Conservation (phyloP, 2,113 vertebrate genomes). For the Semnopithecus entellus region DNA sequence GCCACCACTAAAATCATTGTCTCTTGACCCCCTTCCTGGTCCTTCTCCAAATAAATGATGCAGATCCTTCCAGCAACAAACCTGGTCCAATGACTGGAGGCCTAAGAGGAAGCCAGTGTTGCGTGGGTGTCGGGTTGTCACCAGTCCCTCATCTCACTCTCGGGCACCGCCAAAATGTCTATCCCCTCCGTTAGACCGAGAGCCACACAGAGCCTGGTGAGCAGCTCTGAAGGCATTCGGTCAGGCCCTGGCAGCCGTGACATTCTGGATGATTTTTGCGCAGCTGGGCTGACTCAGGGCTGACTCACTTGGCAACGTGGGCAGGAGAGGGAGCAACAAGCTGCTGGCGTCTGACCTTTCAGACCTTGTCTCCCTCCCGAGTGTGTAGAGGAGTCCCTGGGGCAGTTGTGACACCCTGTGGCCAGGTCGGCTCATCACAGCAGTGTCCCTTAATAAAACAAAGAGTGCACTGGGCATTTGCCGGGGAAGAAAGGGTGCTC, state of each 20-base stretch:
- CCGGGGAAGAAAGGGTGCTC: rapidly evolving
- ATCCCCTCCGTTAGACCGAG: neutral
- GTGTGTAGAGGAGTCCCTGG: neutral
- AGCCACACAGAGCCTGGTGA: neutral
- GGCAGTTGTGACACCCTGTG: conserved; percentile 63
- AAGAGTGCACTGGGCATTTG: rapidly evolving
- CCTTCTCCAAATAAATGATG: neutral
- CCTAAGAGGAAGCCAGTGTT: rapidly evolving
- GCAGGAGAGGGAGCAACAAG: neutral
- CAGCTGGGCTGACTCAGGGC: neutral
- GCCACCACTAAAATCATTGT: neutral
- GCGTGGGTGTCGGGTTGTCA: rapidly evolving
- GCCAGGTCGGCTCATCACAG: conserved; percentile 68
- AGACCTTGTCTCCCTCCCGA: neutral
- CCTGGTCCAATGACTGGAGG: no score
- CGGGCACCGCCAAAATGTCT: neutral
- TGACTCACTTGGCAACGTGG: rapidly evolving
- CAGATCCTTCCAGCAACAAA: neutral
- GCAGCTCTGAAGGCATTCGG: neutral
- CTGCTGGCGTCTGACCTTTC: neutral
- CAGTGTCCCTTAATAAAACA: conserved; percentile 39
- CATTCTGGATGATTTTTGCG: neutral
- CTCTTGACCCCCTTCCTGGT: neutral
- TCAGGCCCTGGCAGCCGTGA: no score
- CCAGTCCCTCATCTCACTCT: rapidly evolving